Base-by-base conservation (phyloP, 2,888 invertebrate genomes). In the Sinotaia quadrata region DNA sequence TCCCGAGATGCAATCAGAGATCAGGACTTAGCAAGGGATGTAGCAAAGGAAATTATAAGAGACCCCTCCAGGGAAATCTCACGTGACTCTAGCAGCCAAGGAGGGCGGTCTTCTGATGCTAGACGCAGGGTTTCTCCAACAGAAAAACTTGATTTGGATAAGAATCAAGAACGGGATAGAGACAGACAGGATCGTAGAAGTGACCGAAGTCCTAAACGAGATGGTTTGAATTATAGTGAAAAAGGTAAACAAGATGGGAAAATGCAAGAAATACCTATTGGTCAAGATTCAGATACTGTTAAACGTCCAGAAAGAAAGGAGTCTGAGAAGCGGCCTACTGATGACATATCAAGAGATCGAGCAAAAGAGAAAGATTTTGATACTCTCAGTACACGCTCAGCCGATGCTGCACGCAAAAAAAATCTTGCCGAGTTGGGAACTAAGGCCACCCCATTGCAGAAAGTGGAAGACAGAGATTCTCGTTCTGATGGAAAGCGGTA, bases 401-500 rank as follows among this genome's bases (percentile, higher is more conserved):
- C 71, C 24, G 74, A 73, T 3, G 70, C 60, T 36, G 59, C 57
- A 27, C 58, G 65, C 0, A n/a, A n/a, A n/a, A n/a, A n/a, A n/a
- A n/a, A n/a, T n/a, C n/a, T n/a, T n/a, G n/a, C n/a, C n/a, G n/a
- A n/a, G n/a, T n/a, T n/a, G n/a, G n/a, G n/a, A n/a, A 56, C 54
- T 1, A 10, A 34, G 36, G 29, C 41, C 31, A 29, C 41, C 36
- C 68, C 15, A 44, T 58, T 27, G 15, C 59, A 21, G 27, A 63
- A 56, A 44, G 24, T 21, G 21, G 1, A 52, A 21, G 54, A 54
- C 18, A 36, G 61, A 12, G 65, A 65, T 47, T 56, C 65, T 4
- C 56, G 44, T 27, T 59, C 58, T 29, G 60, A 52, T 2, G 67
- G 60, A 31, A 65, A 56, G 54, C 54, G 56, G 65, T 65, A 18